Evolutionary conservation across 37 sponge, comb jelly and placozoan species (phyloP), one percentile per base, ranked within the genome.

Genomic region (Geodia barretti): DNA sequence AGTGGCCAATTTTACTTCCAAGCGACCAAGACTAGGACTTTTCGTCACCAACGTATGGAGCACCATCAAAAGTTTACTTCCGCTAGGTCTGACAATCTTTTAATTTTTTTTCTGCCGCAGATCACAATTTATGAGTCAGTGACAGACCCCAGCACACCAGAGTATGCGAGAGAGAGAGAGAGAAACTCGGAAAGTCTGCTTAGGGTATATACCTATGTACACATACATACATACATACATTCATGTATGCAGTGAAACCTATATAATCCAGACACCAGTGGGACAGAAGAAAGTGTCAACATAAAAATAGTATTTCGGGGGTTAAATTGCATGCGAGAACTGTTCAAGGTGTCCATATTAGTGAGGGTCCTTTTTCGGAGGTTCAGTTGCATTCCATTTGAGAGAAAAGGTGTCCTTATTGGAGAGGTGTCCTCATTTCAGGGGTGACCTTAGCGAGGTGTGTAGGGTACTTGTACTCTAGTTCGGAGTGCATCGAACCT

Each of bases 11-110:
- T 82, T 71, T 71, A 43, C 5, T 39, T 24, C 7, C 4, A 73
- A 58, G 0, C 32, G 60, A 30, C 0, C 3, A n/a, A 58, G 35
- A 9, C 20, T 70, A 14, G 82, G 82, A 73, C 74, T 82, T 19
- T 1, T 41, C 0, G 62, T 82, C 31, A 82, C 54, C 28, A 82
- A 73, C 39, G 82, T 82, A 37, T n/a, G n/a, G n/a, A n/a, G n/a
- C n/a, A n/a, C n/a, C n/a, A n/a, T n/a, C n/a, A 47, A 14, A 47
- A 47, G 14, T 47, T 47, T 47, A 7, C 14, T 47, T 47, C 54
- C 54, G 7, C n/a, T n/a, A n/a, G n/a, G n/a, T n/a, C n/a, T n/a
- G n/a, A n/a, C n/a, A n/a, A n/a, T n/a, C n/a, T n/a, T n/a, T n/a
- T n/a, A n/a, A n/a, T n/a, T n/a, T n/a, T n/a, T n/a, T n/a, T n/a